These are phyloP conservation scores for Cataglyphis rosenhaueri DNA, from an alignment of 2,888 invertebrate genomes.

Conservation along the genomic window DNA sequence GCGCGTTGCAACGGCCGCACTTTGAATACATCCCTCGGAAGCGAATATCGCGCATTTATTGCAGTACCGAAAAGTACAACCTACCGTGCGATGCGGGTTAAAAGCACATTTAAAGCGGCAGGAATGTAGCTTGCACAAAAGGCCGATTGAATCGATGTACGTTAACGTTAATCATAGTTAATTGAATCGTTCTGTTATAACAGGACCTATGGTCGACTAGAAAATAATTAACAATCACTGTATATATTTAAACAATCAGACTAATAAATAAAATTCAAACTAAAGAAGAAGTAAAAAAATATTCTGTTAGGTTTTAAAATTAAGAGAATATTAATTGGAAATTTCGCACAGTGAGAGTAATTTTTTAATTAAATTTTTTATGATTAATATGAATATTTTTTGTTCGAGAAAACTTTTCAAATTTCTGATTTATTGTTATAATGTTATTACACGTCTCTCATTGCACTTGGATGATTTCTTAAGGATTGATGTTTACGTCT, in stretches of 20 bases:
- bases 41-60: constrained; percentile 44
- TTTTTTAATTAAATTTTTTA: background rate
- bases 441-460: background rate
- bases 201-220: background rate
- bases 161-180: background rate
- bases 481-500: background rate
- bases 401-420: background rate
- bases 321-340: background rate
- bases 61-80: constrained; percentile 35
- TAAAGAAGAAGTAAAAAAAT: background rate
- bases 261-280: background rate
- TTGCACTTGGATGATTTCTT: background rate
- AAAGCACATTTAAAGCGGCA: constrained; percentile 31
- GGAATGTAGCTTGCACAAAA: background rate
- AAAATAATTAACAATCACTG: background rate
- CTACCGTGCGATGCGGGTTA: constrained; percentile 18
- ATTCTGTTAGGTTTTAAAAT: background rate
- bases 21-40: constrained; percentile 32
- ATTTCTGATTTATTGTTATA: background rate
- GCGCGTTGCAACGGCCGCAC: constrained; percentile 33
- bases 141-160: background rate
- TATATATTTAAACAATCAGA: background rate
- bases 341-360: background rate
- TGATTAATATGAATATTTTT: background rate
- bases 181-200: background rate